phyloP scores from a whole-genome alignment of 2,113 vertebrate genomes.

The mouse (Mus musculus) region GRCm39 chr1:181359501-181360000 shows the following conservation, averaged over 20 bases:
- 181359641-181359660: too few relatives aligned
- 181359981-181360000: conserved; percentile 15
- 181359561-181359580: too few relatives aligned
- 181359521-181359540: too few relatives aligned
- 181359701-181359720: conserved; percentile 21
- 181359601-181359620: too few relatives aligned
- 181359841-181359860: conserved; percentile 28
- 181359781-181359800: conserved; percentile 40
- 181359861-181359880: not conserved
- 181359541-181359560: too few relatives aligned
- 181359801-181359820: conserved; percentile 27
- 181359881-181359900: conserved; percentile 36
- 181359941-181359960: conserved; percentile 13
- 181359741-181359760: conserved; percentile 65
- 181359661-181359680: too few relatives aligned
- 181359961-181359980: conserved; percentile 46
- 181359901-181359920: not conserved
- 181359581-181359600: too few relatives aligned
- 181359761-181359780: not conserved
- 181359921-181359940: not conserved
- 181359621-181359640: too few relatives aligned
- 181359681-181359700: not conserved
- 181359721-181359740: not conserved
- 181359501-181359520: too few relatives aligned
- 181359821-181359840: conserved; percentile 58